Percentiles rank a stretch among this genome's conserved stretches.
Evolutionary conservation across 1,140 invertebrate species (phyloP).

Genomic region (Idris sp.): DNA sequence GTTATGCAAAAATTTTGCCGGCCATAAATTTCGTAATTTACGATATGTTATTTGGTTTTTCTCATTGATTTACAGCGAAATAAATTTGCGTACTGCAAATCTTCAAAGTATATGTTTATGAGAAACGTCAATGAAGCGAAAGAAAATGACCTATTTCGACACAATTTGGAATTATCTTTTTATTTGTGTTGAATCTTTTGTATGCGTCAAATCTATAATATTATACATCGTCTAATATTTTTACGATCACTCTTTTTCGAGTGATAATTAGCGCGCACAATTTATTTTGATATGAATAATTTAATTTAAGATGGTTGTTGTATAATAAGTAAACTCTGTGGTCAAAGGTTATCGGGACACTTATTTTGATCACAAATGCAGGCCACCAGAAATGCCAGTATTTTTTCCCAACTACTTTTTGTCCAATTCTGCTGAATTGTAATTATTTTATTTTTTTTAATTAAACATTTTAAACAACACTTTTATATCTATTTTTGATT

Average conservation of each 20-base stretch:
- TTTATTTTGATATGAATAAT: neutral
- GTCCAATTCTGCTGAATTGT: conserved; percentile 8
- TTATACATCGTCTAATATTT: neutral
- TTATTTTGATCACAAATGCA: conserved; percentile 17
- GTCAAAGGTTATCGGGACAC: conserved; percentile 14
- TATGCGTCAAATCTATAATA: conserved; percentile 8
- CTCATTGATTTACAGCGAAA: neutral
- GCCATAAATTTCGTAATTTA: conserved; percentile 4
- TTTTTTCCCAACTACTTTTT: conserved; percentile 2
- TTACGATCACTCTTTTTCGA: conserved; percentile 5
- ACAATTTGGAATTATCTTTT: conserved; percentile 8
- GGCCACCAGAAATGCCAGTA: conserved; percentile 1
- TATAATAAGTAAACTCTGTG: conserved; percentile 2
- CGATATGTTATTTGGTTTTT: neutral
- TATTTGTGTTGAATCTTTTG: conserved; percentile 13
- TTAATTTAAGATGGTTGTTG: neutral
- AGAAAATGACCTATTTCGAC: conserved; percentile 19
- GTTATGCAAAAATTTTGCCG: neutral
- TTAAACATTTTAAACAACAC: too few species aligned
- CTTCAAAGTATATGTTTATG: conserved; percentile 6
- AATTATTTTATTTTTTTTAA: too few species aligned
- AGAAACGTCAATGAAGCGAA: conserved; percentile 1
- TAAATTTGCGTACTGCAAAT: neutral
- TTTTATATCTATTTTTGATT: too few species aligned
- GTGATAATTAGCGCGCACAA: conserved; percentile 5